Evolutionary conservation across 2,888 invertebrate genomes (phyloP).

Genomic region (Abrostola triplasia): DNA sequence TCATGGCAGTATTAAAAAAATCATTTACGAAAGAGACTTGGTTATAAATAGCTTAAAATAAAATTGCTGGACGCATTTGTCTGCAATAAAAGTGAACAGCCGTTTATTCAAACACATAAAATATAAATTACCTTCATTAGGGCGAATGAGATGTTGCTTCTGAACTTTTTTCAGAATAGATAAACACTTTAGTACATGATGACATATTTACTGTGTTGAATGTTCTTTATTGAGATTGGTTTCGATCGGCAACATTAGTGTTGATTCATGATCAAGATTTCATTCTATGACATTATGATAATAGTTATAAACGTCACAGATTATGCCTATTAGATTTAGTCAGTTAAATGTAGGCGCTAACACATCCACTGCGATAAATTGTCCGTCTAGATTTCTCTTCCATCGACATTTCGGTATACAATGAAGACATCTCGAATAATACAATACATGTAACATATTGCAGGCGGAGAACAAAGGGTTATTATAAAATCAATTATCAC

Average conservation of each 20-base stretch:
- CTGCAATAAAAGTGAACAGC: constrained; percentile 5
- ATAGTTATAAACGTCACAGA: not conserved
- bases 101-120: constrained; percentile 33
- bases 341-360: no score
- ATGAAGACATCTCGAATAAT: constrained; percentile 49
- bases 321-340: no score
- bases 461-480: constrained; percentile 52
- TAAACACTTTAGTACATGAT: constrained; percentile 31
- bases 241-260: constrained; percentile 23
- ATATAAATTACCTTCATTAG: constrained; percentile 43
- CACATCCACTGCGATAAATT: not conserved
- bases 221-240: constrained; percentile 28
- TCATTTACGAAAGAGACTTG: no score
- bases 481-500: constrained; percentile 61
- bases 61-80: constrained; percentile 9
- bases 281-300: not conserved
- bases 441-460: constrained; percentile 42
- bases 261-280: constrained; percentile 29
- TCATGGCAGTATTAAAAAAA: no score
- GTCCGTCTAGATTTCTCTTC: constrained; percentile 25
- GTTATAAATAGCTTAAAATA: constrained; percentile 7
- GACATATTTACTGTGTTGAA: constrained; percentile 32
- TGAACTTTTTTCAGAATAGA: constrained; percentile 17
- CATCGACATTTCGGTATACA: constrained; percentile 27
- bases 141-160: constrained; percentile 15